Evolutionary conservation across 2,113 vertebrate genomes (phyloP), one percentile per base, ranked within the genome.

Genomic region (Malurus alboscapulatus): DNA sequence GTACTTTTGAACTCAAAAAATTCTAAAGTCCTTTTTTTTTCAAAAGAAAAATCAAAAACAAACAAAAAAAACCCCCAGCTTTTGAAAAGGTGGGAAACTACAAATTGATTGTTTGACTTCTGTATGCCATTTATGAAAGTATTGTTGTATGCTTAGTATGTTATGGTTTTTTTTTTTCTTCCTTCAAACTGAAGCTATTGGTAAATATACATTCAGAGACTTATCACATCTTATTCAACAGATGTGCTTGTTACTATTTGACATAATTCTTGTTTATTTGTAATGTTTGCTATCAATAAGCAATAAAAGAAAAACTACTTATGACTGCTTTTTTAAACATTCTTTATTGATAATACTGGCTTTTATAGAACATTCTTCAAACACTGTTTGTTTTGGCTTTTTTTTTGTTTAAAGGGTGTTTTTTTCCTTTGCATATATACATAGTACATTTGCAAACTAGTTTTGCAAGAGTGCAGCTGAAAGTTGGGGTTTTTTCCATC

Each of bases 1-100:
- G 9, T 14, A 12, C 30, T 73, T 90, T 11, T 22, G 32, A 67
- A 44, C 10, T 18, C 15, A n/a, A 14, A 17, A 58, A 21, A 17
- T 51, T 63, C 7, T 3, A 2, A 27, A 57, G 7, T 30, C 2
- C 4, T 10, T 48, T 36, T 36, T 34, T 44, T 30, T 45, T n/a
- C n/a, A n/a, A 34, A 34, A 34, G 36, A 36, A 36, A 36, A 36
- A 36, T 8, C 8, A 36, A 24, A 34, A 19, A 7, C 38, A 38
- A 10, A 38, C 10, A 7, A 19, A 29, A 17, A 25, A 6, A 17
- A 0, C 3, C 2, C 3, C 8, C 26, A n/a, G 10, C 19, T 79
- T 85, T 65, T 65, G 17, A 24, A 93, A 87, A 30, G 1, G 1
- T 34, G 6, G 4, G 15, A 62, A 36, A 17, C 19, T 69, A 24